Evolutionary conservation across 1,140 invertebrate species (phyloP), one percentile per base, ranked within the genome.

Genomic region (Babylonia areolata): DNA sequence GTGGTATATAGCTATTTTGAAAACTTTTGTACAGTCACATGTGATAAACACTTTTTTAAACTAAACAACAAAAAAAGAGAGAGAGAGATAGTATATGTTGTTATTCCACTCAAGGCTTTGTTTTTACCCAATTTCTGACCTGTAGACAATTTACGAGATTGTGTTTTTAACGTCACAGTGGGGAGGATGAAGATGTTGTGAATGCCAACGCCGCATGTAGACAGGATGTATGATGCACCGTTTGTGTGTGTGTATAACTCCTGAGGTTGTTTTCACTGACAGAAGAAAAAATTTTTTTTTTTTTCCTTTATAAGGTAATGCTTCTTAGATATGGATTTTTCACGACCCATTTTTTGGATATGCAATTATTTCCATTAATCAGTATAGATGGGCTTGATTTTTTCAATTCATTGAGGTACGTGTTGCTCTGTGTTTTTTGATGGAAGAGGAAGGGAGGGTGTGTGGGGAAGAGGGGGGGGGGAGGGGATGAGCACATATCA

Each of bases 41-140:
- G 58, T 64, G 58, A 64, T 64, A 64, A n/a, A 28, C 58, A 64
- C 58, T 64, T 64, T 64, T 64, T 64, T 64, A 64, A 64, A 64
- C 58, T 64, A 64, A 28, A 51, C 20, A 51, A 11, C 20, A 11
- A 51, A 51, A n/a, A n/a, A n/a, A n/a, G n/a, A n/a, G 20, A 51
- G 20, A 51, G 46, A 64, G 58, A 64, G 58, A 64, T 64, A 64
- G 58, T 64, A 64, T 64, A 64, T 64, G 58, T 64, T 64, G 58
- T 64, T 64, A 64, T 64, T 64, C 58, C 58, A 64, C 58, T 64
- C 58, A 64, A n/a, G 46, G 17, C 46, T 51, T 51, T 51, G 9
- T 51, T 51, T 17, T 17, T 3, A 0, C 46, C 46, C 46, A 9
- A 9, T 51, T 51, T 51, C 46, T 51, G 46, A 51, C 17, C 9